phyloP scores from a whole-genome alignment of 2,113 vertebrate genomes.

The Sialia sialis region DNA sequence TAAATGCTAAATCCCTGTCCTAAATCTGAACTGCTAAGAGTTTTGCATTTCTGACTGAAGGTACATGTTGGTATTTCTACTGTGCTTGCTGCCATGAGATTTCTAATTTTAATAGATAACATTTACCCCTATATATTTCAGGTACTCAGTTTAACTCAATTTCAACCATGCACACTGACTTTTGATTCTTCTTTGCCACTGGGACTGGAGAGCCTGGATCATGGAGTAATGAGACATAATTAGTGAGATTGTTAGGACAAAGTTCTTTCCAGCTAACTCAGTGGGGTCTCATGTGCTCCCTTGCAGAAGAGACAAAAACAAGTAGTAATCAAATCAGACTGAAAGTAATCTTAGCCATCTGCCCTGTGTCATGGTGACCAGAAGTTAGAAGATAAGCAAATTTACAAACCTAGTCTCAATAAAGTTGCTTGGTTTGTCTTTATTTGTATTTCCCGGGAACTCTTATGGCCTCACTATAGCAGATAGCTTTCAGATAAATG shows the following conservation, averaged over 20 bases:
- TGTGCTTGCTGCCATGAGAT: neutral
- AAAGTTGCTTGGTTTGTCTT: slow-evolving; percentile 37
- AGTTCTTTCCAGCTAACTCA: neutral
- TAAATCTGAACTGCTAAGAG: neutral
- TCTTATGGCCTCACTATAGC: neutral
- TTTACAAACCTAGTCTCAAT: slow-evolving; percentile 47
- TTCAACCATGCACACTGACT: neutral
- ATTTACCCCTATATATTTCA: neutral
- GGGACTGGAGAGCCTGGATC: neutral
- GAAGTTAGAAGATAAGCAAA: slow-evolving; percentile 45
- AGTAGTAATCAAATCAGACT: slow-evolving; percentile 62
- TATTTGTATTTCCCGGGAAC: slow-evolving; percentile 11
- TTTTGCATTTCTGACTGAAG: neutral
- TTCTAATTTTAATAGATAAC: neutral
- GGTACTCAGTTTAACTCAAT: neutral
- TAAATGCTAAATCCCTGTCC: neutral
- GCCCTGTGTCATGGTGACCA: slow-evolving; percentile 33
- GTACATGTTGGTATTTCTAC: neutral
- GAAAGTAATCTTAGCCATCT: slow-evolving; percentile 53
- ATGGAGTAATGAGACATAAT: neutral
- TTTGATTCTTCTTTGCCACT: neutral
- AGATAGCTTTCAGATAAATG: slow-evolving; percentile 51
- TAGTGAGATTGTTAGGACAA: neutral
- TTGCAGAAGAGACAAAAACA: slow-evolving; percentile 18
- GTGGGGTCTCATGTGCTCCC: neutral